phyloP scores from a whole-genome alignment of 1,140 invertebrate genomes.

The Bicyclus anynana region DNA sequence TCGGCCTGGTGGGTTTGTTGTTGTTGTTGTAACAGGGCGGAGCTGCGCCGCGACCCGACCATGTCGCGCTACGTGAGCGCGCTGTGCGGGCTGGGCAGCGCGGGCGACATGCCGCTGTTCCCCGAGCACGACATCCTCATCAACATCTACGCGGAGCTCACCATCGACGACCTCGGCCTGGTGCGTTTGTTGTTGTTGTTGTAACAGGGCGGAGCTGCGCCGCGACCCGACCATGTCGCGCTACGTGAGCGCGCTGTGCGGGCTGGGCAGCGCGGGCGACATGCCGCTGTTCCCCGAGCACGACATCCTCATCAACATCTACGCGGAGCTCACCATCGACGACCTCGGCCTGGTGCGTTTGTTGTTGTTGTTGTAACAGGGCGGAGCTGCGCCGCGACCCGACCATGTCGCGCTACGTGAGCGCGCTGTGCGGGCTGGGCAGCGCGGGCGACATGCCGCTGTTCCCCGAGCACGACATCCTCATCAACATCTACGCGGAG shows the following conservation, averaged over 20 bases:
- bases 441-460: constrained; percentile 77
- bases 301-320: constrained; percentile 88
- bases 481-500: constrained; percentile 85
- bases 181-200: constrained; percentile 51
- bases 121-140: constrained; percentile 92
- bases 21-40: constrained; percentile 69
- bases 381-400: constrained; percentile 84
- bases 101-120: constrained; percentile 79
- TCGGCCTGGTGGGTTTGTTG: too few species aligned
- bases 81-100: constrained; percentile 89
- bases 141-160: constrained; percentile 84
- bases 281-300: constrained; percentile 86
- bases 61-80: constrained; percentile 84
- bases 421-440: constrained; percentile 91
- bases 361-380: constrained; percentile 19
- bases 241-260: constrained; percentile 89
- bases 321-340: constrained; percentile 82
- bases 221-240: constrained; percentile 77
- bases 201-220: constrained; percentile 82
- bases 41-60: constrained; percentile 81
- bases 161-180: constrained; percentile 80
- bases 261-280: constrained; percentile 83
- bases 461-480: constrained; percentile 91
- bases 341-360: constrained; percentile 80
- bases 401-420: constrained; percentile 81